phyloP scores from a whole-genome alignment of 1,140 invertebrate species.

The Nasonia longicornis region DNA sequence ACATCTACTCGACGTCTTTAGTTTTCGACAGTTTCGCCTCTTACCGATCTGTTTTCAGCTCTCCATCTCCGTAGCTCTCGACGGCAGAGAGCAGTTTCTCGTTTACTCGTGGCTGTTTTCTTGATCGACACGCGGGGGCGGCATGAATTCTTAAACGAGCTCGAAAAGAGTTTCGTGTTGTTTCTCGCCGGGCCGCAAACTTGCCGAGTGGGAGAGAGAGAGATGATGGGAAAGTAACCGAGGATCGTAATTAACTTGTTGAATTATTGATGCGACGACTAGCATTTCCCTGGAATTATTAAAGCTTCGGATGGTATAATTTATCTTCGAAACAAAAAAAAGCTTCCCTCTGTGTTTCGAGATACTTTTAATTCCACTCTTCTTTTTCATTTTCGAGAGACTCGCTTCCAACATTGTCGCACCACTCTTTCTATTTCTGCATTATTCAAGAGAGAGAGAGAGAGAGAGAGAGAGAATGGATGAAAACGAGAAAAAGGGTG shows the following conservation, averaged over 20 bases:
- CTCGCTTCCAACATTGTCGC: background rate
- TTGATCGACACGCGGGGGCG: background rate
- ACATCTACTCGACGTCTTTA: background rate
- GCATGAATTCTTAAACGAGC: conserved; percentile 35
- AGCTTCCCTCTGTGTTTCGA: no score
- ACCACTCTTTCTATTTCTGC: background rate
- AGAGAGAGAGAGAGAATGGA: background rate
- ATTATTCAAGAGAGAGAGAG: background rate
- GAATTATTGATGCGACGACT: background rate
- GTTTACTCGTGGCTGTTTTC: conserved; percentile 13
- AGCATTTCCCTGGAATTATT: background rate
- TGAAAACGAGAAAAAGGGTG: background rate
- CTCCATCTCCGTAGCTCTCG: background rate
- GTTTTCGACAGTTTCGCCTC: conserved; percentile 6
- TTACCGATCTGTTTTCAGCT: background rate
- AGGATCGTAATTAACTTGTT: conserved; percentile 3
- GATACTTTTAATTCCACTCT: conserved; percentile 4
- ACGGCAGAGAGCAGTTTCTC: background rate
- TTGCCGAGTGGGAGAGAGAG: background rate
- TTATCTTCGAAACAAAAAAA: background rate
- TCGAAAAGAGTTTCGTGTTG: conserved; percentile 28
- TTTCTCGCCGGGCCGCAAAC: background rate
- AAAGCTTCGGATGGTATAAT: background rate
- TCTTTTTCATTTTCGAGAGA: background rate
- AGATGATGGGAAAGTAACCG: conserved; percentile 7